Percentiles rank a stretch among this genome's conserved stretches.
Conservation (phyloP, 2,888 invertebrate species). For the Tricholauxania praeusta region DNA sequence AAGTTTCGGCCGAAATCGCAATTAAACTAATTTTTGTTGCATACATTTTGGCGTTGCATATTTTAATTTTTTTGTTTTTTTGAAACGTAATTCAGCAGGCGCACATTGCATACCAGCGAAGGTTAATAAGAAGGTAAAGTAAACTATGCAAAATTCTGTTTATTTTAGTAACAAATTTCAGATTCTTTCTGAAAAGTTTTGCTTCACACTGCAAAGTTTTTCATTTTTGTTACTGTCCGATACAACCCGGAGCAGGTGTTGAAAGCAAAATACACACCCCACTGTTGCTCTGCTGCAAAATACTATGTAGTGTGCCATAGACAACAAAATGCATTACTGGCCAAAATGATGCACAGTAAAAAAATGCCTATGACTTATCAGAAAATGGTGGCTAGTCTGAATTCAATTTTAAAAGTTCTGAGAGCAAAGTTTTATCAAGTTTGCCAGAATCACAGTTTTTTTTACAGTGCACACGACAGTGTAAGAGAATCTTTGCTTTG, state of each 20-base stretch:
- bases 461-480: neutral
- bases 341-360: too few relatives aligned
- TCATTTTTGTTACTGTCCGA: constrained; percentile 53
- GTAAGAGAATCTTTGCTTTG: neutral
- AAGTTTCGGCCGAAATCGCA: constrained; percentile 52
- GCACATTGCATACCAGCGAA: neutral
- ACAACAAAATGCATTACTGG: too few relatives aligned
- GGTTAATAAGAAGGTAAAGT: constrained; percentile 28
- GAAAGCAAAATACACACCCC: constrained; percentile 39
- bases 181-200: neutral
- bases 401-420: too few relatives aligned
- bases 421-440: neutral
- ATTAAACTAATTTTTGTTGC: constrained; percentile 60
- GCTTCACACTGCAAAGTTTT: constrained; percentile 31
- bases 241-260: constrained; percentile 47
- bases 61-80: neutral
- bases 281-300: neutral
- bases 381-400: too few relatives aligned
- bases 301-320: too few relatives aligned
- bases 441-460: neutral
- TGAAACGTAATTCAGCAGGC: neutral
- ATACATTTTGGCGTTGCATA: constrained; percentile 6
- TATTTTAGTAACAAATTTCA: constrained; percentile 25
- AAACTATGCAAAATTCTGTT: constrained; percentile 15
- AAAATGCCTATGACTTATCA: too few relatives aligned